Evolutionary conservation across 2,888 invertebrate genomes (phyloP).

Genomic region (Acanthosepion esculentum): DNA sequence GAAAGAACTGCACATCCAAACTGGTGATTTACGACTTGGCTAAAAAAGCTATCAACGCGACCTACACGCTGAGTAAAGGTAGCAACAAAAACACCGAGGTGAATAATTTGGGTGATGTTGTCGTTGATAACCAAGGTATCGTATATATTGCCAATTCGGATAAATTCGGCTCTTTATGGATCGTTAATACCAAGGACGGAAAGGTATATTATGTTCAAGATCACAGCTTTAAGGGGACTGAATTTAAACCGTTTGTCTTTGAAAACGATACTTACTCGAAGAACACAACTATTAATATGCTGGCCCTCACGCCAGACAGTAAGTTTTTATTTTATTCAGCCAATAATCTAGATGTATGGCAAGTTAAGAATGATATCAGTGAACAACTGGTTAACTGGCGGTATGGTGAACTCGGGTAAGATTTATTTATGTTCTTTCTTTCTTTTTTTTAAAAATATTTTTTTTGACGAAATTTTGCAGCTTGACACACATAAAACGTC

Average conservation of each 20-base stretch:
- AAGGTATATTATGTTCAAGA: background rate
- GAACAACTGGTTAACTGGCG: no score
- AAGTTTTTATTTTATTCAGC: background rate
- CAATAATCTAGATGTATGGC: background rate
- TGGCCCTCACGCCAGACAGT: background rate
- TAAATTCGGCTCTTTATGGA: background rate
- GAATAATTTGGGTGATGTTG: background rate
- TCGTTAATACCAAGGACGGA: background rate
- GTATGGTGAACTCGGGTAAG: no score
- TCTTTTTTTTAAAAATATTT: no score
- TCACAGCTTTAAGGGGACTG: background rate
- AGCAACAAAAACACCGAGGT: rapidly evolving
- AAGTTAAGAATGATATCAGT: background rate
- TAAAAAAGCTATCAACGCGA: background rate
- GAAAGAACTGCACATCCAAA: slow-evolving; percentile 57
- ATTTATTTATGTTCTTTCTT: no score
- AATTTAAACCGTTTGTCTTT: background rate
- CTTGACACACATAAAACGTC: no score
- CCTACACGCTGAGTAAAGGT: background rate
- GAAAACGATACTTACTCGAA: background rate
- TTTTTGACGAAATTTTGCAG: no score
- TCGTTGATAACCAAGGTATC: background rate
- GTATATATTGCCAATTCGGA: background rate
- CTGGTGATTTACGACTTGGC: slow-evolving; percentile 62
- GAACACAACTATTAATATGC: background rate